These are phyloP conservation scores for Trigoniulus corallinus DNA, from an alignment of 1,140 invertebrate genomes.

Conservation along the genomic window DNA sequence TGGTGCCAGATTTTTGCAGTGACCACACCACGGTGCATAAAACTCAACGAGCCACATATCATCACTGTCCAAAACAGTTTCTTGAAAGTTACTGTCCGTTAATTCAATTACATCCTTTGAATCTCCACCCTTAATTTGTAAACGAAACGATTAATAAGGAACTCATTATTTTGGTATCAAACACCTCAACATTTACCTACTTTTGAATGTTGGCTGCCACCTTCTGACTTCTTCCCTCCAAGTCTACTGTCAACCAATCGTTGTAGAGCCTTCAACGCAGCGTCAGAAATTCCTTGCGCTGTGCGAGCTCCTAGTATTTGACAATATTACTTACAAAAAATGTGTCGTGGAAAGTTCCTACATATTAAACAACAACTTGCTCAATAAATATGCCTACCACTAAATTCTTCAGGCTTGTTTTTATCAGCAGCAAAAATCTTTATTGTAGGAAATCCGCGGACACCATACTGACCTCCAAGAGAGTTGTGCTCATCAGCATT, in stretches of 20 bases:
- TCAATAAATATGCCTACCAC: conserved; percentile 30
- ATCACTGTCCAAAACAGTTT: conserved; percentile 70
- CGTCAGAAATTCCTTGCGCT: conserved; percentile 70
- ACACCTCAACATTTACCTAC: conserved; percentile 18
- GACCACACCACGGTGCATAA: conserved; percentile 91
- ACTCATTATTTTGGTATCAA: no score
- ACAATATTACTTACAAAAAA: neutral
- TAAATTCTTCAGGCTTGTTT: conserved; percentile 68
- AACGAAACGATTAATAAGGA: no score
- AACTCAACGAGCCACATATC: conserved; percentile 95
- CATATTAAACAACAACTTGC: neutral
- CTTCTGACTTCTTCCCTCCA: conserved; percentile 33
- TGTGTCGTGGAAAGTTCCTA: neutral
- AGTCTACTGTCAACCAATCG: conserved; percentile 49
- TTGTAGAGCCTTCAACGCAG: conserved; percentile 49
- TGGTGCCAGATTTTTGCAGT: conserved; percentile 90
- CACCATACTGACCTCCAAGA: conserved; percentile 57
- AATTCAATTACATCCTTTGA: conserved; percentile 67
- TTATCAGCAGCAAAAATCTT: conserved; percentile 87
- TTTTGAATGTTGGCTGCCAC: neutral
- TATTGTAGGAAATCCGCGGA: conserved; percentile 88
- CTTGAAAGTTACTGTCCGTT: conserved; percentile 88
- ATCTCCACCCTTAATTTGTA: conserved; percentile 21
- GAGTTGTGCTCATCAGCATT: conserved; percentile 80
- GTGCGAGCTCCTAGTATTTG: conserved; percentile 44